A percentile compares a stretch with the other conserved stretches of the same genome.
phyloP scores from a whole-genome alignment of 2,113 vertebrate species.

The Pao palembangensis region DNA sequence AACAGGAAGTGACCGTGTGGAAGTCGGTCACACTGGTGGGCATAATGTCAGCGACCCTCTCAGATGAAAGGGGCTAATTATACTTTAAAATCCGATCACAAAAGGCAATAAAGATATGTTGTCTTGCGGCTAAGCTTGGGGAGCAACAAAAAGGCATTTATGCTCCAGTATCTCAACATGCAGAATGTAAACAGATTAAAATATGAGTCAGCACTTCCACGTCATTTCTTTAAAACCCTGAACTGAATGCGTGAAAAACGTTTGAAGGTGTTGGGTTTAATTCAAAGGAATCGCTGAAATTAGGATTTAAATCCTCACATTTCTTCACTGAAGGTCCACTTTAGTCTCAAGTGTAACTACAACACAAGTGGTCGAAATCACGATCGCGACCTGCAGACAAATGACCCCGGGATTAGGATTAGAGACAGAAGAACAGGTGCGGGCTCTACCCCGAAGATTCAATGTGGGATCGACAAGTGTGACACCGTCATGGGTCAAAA shows the following conservation, averaged over 20 bases:
- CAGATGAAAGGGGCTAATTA: neutral
- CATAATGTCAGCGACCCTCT: neutral
- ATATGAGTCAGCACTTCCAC: neutral
- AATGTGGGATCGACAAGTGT: too few species aligned
- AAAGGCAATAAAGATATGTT: neutral
- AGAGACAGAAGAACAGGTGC: too few species aligned
- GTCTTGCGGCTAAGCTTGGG: neutral
- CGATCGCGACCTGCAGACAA: too few species aligned
- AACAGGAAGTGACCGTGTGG: constrained; percentile 33
- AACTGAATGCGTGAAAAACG: too few species aligned
- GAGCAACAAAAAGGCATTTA: neutral
- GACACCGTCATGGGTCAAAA: neutral
- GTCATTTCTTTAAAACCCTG: fast-evolving
- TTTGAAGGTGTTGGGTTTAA: too few species aligned
- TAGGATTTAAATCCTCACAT: too few species aligned
- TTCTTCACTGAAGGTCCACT: too few species aligned
- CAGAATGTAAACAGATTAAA: constrained; percentile 8
- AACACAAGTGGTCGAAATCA: too few species aligned
- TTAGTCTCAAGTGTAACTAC: too few species aligned
- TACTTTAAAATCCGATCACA: neutral
- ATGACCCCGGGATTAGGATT: too few species aligned
- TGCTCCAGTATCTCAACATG: neutral
- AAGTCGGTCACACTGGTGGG: neutral
- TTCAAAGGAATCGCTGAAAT: too few species aligned
- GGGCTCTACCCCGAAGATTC: too few species aligned